Percentiles rank a stretch among this genome's conserved stretches.
Conservation (phyloP, 2,113 vertebrate species). For the Daboia siamensis region DNA sequence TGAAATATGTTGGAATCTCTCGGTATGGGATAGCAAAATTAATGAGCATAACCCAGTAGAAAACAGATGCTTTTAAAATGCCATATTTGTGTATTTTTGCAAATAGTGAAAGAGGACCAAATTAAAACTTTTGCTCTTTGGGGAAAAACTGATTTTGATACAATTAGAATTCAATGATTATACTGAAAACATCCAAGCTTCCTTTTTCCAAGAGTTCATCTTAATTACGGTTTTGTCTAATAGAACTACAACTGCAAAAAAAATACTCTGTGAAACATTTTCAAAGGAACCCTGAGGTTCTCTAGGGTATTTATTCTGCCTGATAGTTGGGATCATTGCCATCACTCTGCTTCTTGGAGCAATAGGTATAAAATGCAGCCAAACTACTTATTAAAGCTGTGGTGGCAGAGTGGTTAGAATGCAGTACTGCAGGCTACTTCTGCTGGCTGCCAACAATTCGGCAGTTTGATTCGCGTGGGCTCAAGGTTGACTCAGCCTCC, state of each 20-base stretch:
- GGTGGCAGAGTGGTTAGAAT: no score
- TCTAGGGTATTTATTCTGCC: background rate
- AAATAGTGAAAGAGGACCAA: constrained; percentile 4
- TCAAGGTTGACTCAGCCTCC: no score
- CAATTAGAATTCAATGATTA: background rate
- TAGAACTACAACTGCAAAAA: background rate
- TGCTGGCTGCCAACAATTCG: no score
- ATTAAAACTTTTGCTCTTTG: background rate
- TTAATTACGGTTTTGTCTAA: constrained; percentile 14
- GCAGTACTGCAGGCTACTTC: no score
- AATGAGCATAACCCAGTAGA: background rate
- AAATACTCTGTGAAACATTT: background rate
- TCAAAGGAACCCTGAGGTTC: background rate
- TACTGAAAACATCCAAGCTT: background rate
- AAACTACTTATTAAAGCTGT: background rate
- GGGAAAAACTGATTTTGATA: background rate
- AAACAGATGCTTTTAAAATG: background rate
- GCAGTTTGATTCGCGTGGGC: no score
- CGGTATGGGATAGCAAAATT: background rate
- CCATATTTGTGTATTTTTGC: background rate
- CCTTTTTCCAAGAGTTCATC: background rate
- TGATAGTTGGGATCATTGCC: background rate
- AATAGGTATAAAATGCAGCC: background rate
- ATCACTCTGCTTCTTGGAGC: constrained; percentile 2
- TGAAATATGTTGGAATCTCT: background rate